Evolutionary conservation across 2,113 vertebrate genomes (phyloP).

Genomic region (Rana temporaria): DNA sequence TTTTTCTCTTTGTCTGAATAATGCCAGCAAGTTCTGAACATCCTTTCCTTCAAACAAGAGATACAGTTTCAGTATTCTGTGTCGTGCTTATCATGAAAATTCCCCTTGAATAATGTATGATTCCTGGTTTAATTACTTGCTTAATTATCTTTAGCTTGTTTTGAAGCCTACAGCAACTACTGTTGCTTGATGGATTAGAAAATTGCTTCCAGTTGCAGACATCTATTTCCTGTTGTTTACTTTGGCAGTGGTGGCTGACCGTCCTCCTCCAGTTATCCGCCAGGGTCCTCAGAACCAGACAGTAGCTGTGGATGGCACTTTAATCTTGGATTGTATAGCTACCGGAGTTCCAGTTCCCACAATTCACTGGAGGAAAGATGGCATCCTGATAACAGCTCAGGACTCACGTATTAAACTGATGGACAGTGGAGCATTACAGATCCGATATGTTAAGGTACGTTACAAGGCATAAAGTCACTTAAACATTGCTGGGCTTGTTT

Average conservation of each 20-base stretch:
- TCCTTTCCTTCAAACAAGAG: constrained; percentile 23
- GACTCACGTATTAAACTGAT: constrained; percentile 93
- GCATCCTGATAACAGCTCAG: constrained; percentile 87
- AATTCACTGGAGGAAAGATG: constrained; percentile 95
- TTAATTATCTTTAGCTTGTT: constrained; percentile 82
- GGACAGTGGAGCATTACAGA: constrained; percentile 89
- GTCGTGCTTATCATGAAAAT: constrained; percentile 60
- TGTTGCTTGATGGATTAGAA: constrained; percentile 84
- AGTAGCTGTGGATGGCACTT: constrained; percentile 92
- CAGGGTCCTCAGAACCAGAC: constrained; percentile 97
- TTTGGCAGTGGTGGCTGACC: constrained; percentile 90
- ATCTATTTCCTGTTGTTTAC: constrained; percentile 72
- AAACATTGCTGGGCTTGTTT: no score
- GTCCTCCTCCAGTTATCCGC: constrained; percentile 92
- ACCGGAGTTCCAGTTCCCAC: constrained; percentile 87
- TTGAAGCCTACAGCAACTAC: constrained; percentile 76
- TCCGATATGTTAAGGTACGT: constrained; percentile 93
- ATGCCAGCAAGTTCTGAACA: not conserved
- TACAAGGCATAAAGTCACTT: no score
- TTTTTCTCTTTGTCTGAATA: constrained; percentile 6
- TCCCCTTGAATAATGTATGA: constrained; percentile 68
- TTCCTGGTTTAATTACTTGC: constrained; percentile 74
- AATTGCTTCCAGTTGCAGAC: constrained; percentile 87
- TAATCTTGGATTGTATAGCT: constrained; percentile 85
- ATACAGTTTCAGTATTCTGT: constrained; percentile 62